Evolutionary conservation across 2,888 invertebrate species (phyloP).

Genomic region (Tipula vernalis): DNA sequence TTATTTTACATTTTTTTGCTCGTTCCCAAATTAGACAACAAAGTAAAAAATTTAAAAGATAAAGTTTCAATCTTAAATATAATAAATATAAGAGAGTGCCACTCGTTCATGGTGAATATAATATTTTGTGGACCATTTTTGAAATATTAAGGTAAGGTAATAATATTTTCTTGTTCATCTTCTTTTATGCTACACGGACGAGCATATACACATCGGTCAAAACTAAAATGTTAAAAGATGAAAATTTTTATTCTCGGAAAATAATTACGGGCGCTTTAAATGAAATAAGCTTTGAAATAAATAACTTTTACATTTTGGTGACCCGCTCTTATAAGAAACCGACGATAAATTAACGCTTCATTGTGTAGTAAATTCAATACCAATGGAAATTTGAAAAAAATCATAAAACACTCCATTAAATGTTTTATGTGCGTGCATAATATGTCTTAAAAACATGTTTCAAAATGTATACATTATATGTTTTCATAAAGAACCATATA

Average conservation of each 20-base stretch:
- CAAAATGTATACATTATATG: neutral
- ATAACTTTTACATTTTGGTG: neutral
- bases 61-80: neutral
- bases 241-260: neutral
- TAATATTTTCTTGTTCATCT: neutral
- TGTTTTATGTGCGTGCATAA: neutral
- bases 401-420: neutral
- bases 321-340: no score
- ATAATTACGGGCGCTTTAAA: neutral
- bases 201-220: neutral
- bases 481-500: neutral
- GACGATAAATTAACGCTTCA: neutral
- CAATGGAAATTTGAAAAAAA: neutral
- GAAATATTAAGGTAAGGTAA: neutral
- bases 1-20: neutral
- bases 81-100: neutral
- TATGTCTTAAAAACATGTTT: neutral
- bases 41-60: neutral
- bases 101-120: neutral
- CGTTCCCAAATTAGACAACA: neutral
- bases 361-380: neutral
- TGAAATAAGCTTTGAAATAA: neutral
- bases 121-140: neutral
- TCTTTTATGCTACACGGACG: neutral
- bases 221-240: neutral